Base-by-base conservation (phyloP, 2,797 vertebrate species). In the Microchirus variegatus region DNA sequence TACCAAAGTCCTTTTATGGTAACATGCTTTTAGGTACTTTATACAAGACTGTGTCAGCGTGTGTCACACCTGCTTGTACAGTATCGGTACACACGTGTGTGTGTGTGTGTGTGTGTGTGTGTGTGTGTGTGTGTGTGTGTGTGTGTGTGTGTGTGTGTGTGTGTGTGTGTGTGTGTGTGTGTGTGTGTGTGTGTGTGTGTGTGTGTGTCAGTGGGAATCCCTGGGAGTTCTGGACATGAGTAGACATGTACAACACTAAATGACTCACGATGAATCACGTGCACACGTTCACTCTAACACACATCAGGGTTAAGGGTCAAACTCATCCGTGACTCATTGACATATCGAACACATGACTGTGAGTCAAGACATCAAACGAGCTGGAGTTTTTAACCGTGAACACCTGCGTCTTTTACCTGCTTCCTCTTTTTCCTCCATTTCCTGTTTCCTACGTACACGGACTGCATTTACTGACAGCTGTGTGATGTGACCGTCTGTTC, bases 261-360 rank as follows among this genome's bases (percentile, higher is more conserved):
- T 90, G 87, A 90, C 49, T 87, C 82, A 87, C 10, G 1, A 15
- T 70, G 78, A 85, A 47, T 75, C 67, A 77, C 3, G 48, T 16
- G 41, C 37, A 53, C 7, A 31, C 49, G 14, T 15, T 50, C 44
- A 41, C 17, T 13, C 1, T 42, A 5, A 47, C 44, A 19, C 37
- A 16, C 26, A 17, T 35, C 3, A 40, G 41, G 61, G 22, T 54
- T 1, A 59, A 44, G 42, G 58, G 63, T 69, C 49, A 70, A 46
- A 59, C 46, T 57, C 36, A 70, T 50, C 1, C 1, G 41, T 78
- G 73, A 82, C 51, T 83, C 76, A 75, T 71, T 16, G 40, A 36
- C n/a, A 54, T 75, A 35, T 9, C 55, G 35, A 63, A 17, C 13
- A 10, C 6, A 1, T 75, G 73, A 77, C 38, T 56, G 52, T 10